Conservation (phyloP, 2,113 vertebrate species). For the Leptocoma aspasia region DNA sequence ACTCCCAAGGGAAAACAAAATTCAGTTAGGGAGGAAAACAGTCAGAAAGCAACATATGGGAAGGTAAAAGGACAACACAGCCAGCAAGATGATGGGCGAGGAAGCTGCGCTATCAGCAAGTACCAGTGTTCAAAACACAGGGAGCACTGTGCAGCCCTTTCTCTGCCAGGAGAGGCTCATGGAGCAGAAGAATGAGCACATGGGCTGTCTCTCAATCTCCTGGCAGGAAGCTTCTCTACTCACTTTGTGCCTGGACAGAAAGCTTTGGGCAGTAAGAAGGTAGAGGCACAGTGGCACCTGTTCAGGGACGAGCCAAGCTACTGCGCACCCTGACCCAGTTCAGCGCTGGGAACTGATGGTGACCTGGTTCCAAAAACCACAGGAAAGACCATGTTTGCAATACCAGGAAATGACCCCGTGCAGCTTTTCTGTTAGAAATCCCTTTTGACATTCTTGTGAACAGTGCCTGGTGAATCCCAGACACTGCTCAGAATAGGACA, state of each 20-base stretch:
- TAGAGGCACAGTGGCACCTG: neutral
- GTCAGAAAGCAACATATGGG: neutral
- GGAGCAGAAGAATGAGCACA: neutral
- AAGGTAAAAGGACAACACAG: neutral
- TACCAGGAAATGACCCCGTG: neutral
- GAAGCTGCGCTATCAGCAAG: neutral
- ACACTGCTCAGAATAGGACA: too few relatives aligned
- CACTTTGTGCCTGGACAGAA: neutral
- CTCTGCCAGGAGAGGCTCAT: neutral
- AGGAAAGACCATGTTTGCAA: neutral
- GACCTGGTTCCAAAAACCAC: neutral
- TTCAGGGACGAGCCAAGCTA: neutral
- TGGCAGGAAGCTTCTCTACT: neutral
- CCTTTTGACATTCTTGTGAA: neutral
- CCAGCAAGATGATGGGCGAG: neutral
- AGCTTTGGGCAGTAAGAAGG: neutral
- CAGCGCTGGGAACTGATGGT: neutral
- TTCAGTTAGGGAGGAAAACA: neutral
- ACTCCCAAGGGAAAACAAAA: neutral
- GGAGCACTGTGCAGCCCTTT: accelerated
- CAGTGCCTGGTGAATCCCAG: neutral
- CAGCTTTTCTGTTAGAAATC: neutral
- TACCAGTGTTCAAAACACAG: neutral
- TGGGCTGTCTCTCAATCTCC: neutral
- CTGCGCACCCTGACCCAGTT: neutral